Evolutionary conservation across 2,113 vertebrate genomes (phyloP).

Genomic region (Toxostoma redivivum): DNA sequence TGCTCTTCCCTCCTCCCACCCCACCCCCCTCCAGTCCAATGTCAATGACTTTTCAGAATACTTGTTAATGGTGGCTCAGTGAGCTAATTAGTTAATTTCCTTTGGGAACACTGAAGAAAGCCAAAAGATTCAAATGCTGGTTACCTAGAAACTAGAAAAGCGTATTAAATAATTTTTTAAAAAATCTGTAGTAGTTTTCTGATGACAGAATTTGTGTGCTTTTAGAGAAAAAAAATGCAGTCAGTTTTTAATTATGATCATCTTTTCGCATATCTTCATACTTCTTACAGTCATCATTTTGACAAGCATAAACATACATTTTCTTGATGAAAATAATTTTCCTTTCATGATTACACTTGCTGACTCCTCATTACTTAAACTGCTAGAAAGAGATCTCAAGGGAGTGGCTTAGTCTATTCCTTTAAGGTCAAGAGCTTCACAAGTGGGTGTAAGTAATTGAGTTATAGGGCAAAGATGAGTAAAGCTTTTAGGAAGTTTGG

Average conservation of each 20-base stretch:
- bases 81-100: slow-evolving; percentile 8
- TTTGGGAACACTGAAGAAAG: not conserved
- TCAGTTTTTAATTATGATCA: slow-evolving; percentile 6
- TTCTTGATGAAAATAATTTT: slow-evolving; percentile 62
- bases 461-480: slow-evolving; percentile 63
- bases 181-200: not conserved
- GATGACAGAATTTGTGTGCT: not conserved
- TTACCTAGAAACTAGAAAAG: slow-evolving; percentile 21
- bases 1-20: not conserved
- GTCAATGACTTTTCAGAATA: not conserved
- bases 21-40: not conserved
- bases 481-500: slow-evolving; percentile 52
- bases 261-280: not conserved
- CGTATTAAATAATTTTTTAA: not conserved
- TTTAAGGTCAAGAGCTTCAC: slow-evolving; percentile 69
- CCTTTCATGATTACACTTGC: slow-evolving; percentile 55
- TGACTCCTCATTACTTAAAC: slow-evolving; percentile 53
- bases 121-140: not conserved
- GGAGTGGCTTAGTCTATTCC: slow-evolving; percentile 48
- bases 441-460: slow-evolving; percentile 63
- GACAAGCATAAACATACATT: slow-evolving; percentile 38
- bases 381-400: slow-evolving; percentile 36
- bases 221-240: not conserved
- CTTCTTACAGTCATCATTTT: not conserved
- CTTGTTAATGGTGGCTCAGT: not conserved